phyloP scores from a whole-genome alignment of 2,113 vertebrate genomes.

The Hydrochoerus hydrochaeris region DNA sequence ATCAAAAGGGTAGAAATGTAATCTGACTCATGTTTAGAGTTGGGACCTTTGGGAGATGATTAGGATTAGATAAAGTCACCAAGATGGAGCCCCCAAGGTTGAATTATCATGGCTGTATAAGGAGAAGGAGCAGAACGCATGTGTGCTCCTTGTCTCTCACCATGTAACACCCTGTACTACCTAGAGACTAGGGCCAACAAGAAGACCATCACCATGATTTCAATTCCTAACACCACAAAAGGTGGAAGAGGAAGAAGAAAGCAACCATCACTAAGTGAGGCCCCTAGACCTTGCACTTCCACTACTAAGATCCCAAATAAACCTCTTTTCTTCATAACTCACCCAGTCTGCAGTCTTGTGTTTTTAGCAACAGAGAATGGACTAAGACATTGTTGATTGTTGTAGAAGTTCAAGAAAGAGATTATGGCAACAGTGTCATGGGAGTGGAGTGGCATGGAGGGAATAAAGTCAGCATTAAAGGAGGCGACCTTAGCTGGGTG shows the following conservation, averaged over 20 bases:
- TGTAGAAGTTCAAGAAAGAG: not conserved
- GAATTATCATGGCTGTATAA: not conserved
- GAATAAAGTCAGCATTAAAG: slow-evolving; percentile 1
- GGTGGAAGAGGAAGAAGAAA: not conserved
- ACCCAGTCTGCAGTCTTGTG: not conserved
- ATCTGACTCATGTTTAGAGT: not conserved
- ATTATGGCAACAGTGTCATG: not conserved
- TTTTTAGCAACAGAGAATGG: not conserved
- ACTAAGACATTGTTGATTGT: not conserved
- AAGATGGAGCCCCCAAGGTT: not conserved
- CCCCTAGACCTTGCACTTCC: not conserved
- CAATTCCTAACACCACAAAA: not conserved
- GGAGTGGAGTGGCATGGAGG: not conserved
- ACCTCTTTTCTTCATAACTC: not conserved
- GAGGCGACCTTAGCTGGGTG: not conserved
- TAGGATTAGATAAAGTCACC: not conserved
- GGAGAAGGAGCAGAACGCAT: not conserved
- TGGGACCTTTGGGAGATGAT: not conserved
- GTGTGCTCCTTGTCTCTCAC: not conserved
- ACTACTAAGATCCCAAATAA: not conserved
- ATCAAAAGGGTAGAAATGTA: not conserved
- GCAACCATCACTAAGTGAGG: not conserved
- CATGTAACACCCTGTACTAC: not conserved
- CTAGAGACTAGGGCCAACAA: not conserved
- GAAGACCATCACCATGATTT: not conserved